phyloP scores from a whole-genome alignment of 2,888 invertebrate species.

The Volucella inflata region DNA sequence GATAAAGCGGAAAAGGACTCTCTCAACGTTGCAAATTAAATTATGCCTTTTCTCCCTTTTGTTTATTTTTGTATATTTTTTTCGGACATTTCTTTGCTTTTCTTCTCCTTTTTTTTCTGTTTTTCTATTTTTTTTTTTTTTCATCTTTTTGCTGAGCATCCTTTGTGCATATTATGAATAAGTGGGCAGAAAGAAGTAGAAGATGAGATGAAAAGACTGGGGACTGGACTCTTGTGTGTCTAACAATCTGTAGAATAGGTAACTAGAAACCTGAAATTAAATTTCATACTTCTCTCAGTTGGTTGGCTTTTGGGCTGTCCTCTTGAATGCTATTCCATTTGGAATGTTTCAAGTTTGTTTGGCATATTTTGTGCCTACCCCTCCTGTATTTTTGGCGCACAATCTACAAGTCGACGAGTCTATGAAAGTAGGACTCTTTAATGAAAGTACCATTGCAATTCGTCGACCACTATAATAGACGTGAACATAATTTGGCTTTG shows the following conservation, averaged over 20 bases:
- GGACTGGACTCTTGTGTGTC: not conserved
- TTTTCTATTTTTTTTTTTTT: constrained; percentile 23
- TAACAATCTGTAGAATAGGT: constrained; percentile 51
- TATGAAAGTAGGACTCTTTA: constrained; percentile 7
- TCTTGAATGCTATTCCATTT: constrained; percentile 51
- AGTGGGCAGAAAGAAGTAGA: not conserved
- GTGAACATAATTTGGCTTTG: not conserved
- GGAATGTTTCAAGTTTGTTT: constrained; percentile 51
- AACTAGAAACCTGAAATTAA: constrained; percentile 67
- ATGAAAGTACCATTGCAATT: constrained; percentile 35
- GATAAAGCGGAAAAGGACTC: constrained; percentile 45
- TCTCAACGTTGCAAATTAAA: constrained; percentile 53
- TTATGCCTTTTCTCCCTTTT: constrained; percentile 38
- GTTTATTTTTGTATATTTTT: constrained; percentile 3
- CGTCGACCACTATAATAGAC: constrained; percentile 60
- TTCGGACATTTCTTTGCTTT: constrained; percentile 22
- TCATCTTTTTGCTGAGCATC: not conserved
- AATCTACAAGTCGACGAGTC: too few species aligned
- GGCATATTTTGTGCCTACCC: constrained; percentile 21
- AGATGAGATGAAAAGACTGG: constrained; percentile 2
- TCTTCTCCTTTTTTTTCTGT: constrained; percentile 1
- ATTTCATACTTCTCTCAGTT: constrained; percentile 59
- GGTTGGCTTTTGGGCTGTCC: not conserved
- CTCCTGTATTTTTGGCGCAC: too few species aligned
- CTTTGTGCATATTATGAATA: constrained; percentile 44